Evolutionary conservation across 2,888 invertebrate genomes (phyloP).

Genomic region (Parnassius orleans): DNA sequence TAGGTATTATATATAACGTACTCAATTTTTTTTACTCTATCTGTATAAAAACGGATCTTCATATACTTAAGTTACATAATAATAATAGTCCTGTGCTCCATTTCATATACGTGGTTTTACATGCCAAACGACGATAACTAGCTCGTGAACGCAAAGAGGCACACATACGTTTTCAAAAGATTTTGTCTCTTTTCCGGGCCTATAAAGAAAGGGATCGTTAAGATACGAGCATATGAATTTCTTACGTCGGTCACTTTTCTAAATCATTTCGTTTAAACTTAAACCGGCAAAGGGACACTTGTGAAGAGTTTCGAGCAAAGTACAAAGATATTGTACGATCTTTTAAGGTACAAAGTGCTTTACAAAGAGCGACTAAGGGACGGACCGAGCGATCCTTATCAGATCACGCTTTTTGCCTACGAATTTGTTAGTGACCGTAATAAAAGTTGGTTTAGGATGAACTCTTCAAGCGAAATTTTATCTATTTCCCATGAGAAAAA

Average conservation of each 20-base stretch:
- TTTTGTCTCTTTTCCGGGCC: neutral
- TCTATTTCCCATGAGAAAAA: too few species aligned
- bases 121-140: too few species aligned
- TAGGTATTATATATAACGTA: too few species aligned
- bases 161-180: neutral
- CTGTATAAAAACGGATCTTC: too few species aligned
- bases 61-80: too few species aligned
- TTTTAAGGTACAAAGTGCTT: constrained; percentile 24
- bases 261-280: constrained; percentile 20
- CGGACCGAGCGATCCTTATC: constrained; percentile 20
- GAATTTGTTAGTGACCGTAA: constrained; percentile 20
- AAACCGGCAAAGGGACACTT: constrained; percentile 18
- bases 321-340: constrained; percentile 27
- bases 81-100: too few species aligned
- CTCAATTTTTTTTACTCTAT: too few species aligned
- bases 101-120: too few species aligned
- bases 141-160: too few species aligned
- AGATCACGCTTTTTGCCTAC: constrained; percentile 24
- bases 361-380: constrained; percentile 19
- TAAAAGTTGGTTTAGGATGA: constrained; percentile 17
- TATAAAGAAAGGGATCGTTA: neutral
- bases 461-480: constrained; percentile 3
- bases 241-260: constrained; percentile 22
- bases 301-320: constrained; percentile 20
- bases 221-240: constrained; percentile 8